Base-by-base conservation (phyloP, 2,797 vertebrate genomes). In the Lutjanus campechanus region DNA sequence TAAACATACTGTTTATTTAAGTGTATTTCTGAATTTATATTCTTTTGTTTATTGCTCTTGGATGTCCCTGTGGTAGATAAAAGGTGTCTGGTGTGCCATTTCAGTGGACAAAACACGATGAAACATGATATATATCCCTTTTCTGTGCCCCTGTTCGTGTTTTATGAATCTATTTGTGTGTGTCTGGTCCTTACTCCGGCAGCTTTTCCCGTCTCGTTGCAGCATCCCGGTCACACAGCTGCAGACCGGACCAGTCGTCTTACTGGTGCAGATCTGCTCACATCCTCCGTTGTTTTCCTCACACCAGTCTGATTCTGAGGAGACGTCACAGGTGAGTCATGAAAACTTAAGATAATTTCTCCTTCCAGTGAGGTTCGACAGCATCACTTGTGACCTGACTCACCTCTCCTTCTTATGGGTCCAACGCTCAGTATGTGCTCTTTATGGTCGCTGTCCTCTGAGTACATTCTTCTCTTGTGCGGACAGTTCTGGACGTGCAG, bases 191-290 rank as follows among this genome's bases (percentile, higher is more conserved):
- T 96, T 86, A 98, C 98, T 94, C 84, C 94, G 92, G 88, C 98
- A 99, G 94, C 96, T 98, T 85, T 96, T 97, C 62, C 97, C 94
- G 0, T 99, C 97, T 69, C 91, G 95, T 40, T 99, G 98, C 89
- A 99, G 94, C n/a, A 95, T 97, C 67, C 98, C 98, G 0, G 98
- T 98, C 85, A 99, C 97, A 0, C 98, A 99, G 95, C 98, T 99
- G 92, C 98, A 99, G 72, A 98, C 90, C 0, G 97, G 94, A 7
- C 97, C 97, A 0, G 94, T 94, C 0, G 90, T 86, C 64, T 83
- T 95, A 88, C 98, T 99, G 2, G 95, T 97, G 91, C 98, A 99
- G 88, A 99, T 98, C 95, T 99, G 98, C 84, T 98, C 97, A 54
- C 98, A 99, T 61, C 98, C 98, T 0, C 98, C 98, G 0, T 99